Percentiles rank a stretch among this genome's conserved stretches.
Evolutionary conservation across 2,797 vertebrate species (phyloP).

Genomic region (Liparis tanakae): DNA sequence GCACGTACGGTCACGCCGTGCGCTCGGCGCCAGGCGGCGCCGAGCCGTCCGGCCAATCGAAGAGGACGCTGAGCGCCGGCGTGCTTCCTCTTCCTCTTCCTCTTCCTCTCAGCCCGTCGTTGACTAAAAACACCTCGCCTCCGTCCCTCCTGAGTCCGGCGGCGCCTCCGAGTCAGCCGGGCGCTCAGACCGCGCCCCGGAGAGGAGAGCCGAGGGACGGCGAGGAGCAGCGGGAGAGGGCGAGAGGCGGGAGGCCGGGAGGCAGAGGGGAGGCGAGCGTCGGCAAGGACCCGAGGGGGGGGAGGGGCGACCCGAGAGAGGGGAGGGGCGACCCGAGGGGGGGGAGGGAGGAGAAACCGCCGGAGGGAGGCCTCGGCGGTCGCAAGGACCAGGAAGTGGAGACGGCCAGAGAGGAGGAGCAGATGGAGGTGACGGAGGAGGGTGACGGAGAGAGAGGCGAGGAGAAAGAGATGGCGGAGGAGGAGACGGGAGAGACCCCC

Average conservation of each 20-base stretch:
- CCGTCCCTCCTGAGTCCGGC: constrained; percentile 75
- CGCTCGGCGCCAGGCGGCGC: constrained; percentile 77
- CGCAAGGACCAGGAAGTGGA: constrained; percentile 12
- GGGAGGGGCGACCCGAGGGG: constrained; percentile 54
- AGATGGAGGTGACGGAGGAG: constrained; percentile 61
- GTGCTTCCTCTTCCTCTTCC: constrained; percentile 64
- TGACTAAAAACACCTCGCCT: constrained; percentile 78
- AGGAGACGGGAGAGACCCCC: constrained; percentile 44
- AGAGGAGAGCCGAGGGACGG: constrained; percentile 42
- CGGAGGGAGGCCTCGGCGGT: not conserved
- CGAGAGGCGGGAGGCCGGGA: constrained; percentile 15
- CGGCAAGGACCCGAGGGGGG: constrained; percentile 30
- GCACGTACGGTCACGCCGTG: constrained; percentile 77
- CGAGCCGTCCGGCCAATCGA: constrained; percentile 75
- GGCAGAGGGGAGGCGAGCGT: constrained; percentile 3
- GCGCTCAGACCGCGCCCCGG: constrained; percentile 61
- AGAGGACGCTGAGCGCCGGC: constrained; percentile 69
- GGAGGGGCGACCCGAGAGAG: constrained; percentile 54
- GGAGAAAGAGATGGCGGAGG: constrained; percentile 47
- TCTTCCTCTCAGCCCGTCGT: constrained; percentile 65
- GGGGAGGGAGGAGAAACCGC: constrained; percentile 40
- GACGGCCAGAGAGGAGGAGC: constrained; percentile 27
- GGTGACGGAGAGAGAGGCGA: constrained; percentile 38
- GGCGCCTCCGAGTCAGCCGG: constrained; percentile 65
- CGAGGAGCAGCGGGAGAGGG: constrained; percentile 33